These are phyloP conservation scores for Myotis lucifugus DNA, from an alignment of 2,113 vertebrate genomes.

Conservation along the genomic window DNA sequence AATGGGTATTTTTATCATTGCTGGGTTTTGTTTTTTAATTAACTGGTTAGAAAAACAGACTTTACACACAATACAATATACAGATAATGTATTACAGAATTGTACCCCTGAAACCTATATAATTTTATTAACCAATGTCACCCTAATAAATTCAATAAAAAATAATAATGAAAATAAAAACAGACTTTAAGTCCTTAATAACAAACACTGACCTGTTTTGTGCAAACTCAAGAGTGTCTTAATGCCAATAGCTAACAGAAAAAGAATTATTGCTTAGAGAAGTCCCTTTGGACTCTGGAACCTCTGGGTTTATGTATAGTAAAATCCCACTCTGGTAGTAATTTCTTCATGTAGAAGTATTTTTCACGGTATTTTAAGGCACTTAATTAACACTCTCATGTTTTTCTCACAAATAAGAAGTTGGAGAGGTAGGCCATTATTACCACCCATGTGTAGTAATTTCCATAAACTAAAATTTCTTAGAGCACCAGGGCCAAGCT, in stretches of 20 bases:
- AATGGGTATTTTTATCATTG: background rate
- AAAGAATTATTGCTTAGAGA: conserved; percentile 31
- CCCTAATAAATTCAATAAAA: background rate
- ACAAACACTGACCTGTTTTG: conserved; percentile 27
- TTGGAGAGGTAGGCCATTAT: background rate
- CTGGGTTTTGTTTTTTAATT: background rate
- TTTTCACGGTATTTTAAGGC: conserved; percentile 29
- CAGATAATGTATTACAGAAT: background rate
- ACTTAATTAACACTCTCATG: background rate
- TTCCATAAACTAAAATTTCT: conserved; percentile 20
- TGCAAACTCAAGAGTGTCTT: background rate
- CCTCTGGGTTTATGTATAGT: background rate
- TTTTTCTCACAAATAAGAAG: conserved; percentile 5
- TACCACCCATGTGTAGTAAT: background rate
- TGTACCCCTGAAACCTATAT: background rate
- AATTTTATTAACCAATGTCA: background rate
- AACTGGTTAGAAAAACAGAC: conserved; percentile 14
- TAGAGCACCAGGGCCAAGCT: background rate
- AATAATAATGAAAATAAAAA: background rate
- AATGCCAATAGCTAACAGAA: background rate
- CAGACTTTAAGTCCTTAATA: background rate
- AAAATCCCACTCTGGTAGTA: background rate
- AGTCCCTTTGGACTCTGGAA: background rate
- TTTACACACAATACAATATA: background rate
- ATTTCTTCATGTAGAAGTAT: background rate